These are phyloP conservation scores for Plectropomus leopardus DNA, from an alignment of 2,113 vertebrate species.

Conservation along the genomic window DNA sequence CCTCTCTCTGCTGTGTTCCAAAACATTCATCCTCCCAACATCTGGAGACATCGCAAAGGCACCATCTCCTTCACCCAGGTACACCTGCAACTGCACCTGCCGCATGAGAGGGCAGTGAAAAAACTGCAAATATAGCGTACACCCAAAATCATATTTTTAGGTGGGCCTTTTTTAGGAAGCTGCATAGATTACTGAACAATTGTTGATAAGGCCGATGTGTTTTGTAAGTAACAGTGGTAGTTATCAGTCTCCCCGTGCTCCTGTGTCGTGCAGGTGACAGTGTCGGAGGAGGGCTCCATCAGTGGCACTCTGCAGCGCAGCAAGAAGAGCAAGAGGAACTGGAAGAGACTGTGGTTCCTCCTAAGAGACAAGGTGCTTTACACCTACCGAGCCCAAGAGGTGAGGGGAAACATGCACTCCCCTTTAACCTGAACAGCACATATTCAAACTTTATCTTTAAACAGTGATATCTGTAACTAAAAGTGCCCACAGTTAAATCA, in stretches of 20 bases:
- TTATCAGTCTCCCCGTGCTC: not conserved
- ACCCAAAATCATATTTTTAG: too few relatives aligned
- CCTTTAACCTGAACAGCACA: conserved; percentile 69
- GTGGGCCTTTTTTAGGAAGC: too few relatives aligned
- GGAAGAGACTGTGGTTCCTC: conserved; percentile 98
- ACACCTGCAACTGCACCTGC: conserved; percentile 54
- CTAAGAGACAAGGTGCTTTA: conserved; percentile 99
- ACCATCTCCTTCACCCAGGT: conserved; percentile 92
- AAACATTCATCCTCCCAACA: conserved; percentile 92
- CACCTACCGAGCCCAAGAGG: conserved; percentile 93
- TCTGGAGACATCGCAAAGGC: conserved; percentile 94
- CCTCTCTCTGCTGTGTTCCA: conserved; percentile 94
- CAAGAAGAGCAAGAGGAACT: conserved; percentile 94
- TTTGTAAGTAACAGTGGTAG: not conserved
- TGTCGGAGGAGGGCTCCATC: conserved; percentile 90
- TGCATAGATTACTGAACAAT: not conserved
- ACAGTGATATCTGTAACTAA: not conserved
- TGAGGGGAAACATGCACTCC: conserved; percentile 85
- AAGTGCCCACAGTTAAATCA: too few relatives aligned
- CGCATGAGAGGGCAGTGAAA: not conserved
- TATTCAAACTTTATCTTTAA: conserved; percentile 18
- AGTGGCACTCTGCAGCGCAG: conserved; percentile 92
- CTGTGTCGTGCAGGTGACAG: conserved; percentile 85
- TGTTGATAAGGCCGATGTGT: not conserved
- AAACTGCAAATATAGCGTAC: too few relatives aligned